Base-by-base conservation (phyloP, 2,797 vertebrate genomes). In the Pygocentrus nattereri region DNA sequence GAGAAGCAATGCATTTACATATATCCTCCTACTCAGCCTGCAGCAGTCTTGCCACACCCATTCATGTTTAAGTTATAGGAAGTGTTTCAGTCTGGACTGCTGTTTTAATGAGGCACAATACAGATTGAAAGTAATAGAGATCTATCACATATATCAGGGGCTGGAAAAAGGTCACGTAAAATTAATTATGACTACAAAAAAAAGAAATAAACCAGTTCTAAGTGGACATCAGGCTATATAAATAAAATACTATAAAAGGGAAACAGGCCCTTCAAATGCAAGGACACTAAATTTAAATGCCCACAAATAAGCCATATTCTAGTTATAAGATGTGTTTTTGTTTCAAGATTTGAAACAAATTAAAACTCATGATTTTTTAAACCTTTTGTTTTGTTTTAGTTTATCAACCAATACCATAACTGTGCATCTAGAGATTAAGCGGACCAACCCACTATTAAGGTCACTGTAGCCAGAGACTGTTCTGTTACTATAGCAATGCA, bases 401-500 rank as follows among this genome's bases (percentile, higher is more conserved):
- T 62, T 70, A 79, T 38, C 31, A 82, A 87, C 84, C 74, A 87
- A 90, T 90, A 87, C 85, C 89, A 77, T 72, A 86, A 87, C 86
- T 87, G 86, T 90, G 73, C 81, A 73, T 85, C 87, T 62, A 69
- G 85, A 79, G 79, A 84, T 85, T 88, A 88, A 86, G 76, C 72
- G 72, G 83, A 84, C 83, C 78, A 81, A 74, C 58, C 78, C 64
- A 58, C 58, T 65, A 61, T 75, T 87, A 84, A 89, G 86, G 84
- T 91, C 85, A 82, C 11, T 13, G 59, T 81, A 87, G 78, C 71
- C 76, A 82, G 69, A 79, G 69, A 88, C 89, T 87, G 91, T 91
- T 93, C 82, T 58, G 13, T 85, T 81, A 83, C 82, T 86, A 77
- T 71, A 76, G 74, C n/a, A n/a, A 93, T 92, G 92, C 92, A 95